Conservation (phyloP, 2,888 invertebrate genomes). For the Eumerus sabulonum region DNA sequence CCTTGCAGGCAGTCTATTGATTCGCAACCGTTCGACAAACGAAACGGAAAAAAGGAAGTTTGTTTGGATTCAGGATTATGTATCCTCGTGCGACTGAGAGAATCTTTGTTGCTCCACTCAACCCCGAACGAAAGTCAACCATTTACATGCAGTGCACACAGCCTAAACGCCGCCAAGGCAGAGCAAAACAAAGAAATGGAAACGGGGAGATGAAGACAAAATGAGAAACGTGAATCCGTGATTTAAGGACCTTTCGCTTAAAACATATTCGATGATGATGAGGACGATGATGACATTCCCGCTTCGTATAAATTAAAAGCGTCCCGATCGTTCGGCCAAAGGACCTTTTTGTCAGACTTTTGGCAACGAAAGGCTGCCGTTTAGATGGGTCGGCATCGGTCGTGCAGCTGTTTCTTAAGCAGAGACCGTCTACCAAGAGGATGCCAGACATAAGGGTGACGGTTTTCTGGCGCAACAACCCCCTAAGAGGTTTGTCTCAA, state of each 20-base stretch:
- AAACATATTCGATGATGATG: constrained; percentile 63
- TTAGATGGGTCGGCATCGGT: constrained; percentile 38
- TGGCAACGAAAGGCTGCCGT: not conserved
- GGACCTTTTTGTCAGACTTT: no score
- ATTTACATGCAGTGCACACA: constrained; percentile 42
- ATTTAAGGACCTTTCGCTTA: constrained; percentile 67
- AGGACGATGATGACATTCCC: constrained; percentile 63
- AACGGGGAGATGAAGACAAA: constrained; percentile 24
- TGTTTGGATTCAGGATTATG: constrained; percentile 63
- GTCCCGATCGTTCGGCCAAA: no score
- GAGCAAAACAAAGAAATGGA: not conserved
- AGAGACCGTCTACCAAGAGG: no score
- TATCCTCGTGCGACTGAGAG: constrained; percentile 60
- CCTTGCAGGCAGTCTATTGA: constrained; percentile 47
- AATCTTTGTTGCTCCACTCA: constrained; percentile 35
- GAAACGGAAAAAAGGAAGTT: constrained; percentile 55
- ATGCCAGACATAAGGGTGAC: constrained; percentile 40
- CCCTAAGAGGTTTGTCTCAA: constrained; percentile 55
- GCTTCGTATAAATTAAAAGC: constrained; percentile 62
- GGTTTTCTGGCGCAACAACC: constrained; percentile 32
- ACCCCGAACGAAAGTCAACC: constrained; percentile 15
- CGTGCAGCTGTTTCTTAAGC: constrained; percentile 4
- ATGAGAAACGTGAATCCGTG: constrained; percentile 61
- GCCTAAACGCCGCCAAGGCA: constrained; percentile 16
- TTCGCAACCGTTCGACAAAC: constrained; percentile 44